Evolutionary conservation across 2,888 invertebrate genomes (phyloP), one percentile per base, ranked within the genome.

Genomic region (Epirrhoe tristata): DNA sequence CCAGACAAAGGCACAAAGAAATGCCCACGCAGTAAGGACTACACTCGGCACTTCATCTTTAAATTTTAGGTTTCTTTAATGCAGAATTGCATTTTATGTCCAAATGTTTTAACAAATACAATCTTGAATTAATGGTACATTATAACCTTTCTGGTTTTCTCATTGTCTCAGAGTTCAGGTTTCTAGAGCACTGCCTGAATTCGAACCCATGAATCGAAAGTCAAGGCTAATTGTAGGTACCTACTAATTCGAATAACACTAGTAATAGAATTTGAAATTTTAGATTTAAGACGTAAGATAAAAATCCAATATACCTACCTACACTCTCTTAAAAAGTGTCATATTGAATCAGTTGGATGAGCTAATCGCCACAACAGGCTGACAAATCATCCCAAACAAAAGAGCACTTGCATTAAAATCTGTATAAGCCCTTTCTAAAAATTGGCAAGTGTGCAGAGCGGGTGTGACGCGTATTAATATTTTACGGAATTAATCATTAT

Each of bases 401-500:
- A 80, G 83, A 79, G 80, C 87, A 89, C 88, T 89, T 86, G 88
- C 81, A 79, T 83, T 82, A 81, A 84, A 85, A 87, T 84, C 86
- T 84, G 84, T 87, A 87, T 89, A 88, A 88, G 82, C 83, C 80
- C 83, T 81, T 83, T 79, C 81, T 79, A 85, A 85, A 83, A 82
- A 77, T 80, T 73, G 78, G 87, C 90, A 91, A 90, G 88, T 90
- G 92, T 88, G 85, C 87, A 83, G 77, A 83, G 84, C 88, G 89
- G 90, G 92, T 87, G 91, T 85, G 87, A 90, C 84, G 84, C 80
- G 90, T 91, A 90, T 93, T 93, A 93, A 92, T 93, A 92, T 93
- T 93, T 93, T 86, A 93, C 88, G 85, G 89, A 91, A 93, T 93
- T 93, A 93, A 93, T 93, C 91, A 93, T 91, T 90, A 91, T 93